Percentiles rank a stretch among this genome's conserved stretches.
Conservation (phyloP, 2,888 invertebrate species). For the Coleophora deauratella region DNA sequence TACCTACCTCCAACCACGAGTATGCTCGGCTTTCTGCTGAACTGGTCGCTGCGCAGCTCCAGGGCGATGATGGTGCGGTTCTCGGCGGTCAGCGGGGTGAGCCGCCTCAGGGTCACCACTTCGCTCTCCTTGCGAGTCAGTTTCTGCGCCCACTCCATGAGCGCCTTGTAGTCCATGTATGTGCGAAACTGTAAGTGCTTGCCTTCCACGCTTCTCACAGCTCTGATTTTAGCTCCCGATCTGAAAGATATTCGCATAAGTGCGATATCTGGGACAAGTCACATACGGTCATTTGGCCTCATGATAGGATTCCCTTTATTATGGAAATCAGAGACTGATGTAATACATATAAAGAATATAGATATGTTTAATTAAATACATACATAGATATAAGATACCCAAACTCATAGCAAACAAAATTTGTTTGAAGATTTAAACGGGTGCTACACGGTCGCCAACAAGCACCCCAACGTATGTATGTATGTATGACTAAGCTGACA, state of each 20-base stretch:
- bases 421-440: too few species aligned
- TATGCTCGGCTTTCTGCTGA: slow-evolving; percentile 56
- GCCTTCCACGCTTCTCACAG: slow-evolving; percentile 29
- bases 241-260: slow-evolving; percentile 22
- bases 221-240: slow-evolving; percentile 53
- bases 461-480: too few species aligned
- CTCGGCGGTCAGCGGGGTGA: slow-evolving; percentile 37
- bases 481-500: too few species aligned
- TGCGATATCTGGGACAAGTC: too few species aligned
- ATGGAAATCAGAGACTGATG: too few species aligned
- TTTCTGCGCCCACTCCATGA: slow-evolving; percentile 23
- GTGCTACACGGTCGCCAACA: too few species aligned
- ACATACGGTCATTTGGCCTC: too few species aligned
- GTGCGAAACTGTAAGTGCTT: slow-evolving; percentile 23
- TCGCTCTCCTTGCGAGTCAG: slow-evolving; percentile 38
- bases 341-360: not conserved
- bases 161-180: slow-evolving; percentile 31
- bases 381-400: too few species aligned
- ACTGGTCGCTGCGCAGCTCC: slow-evolving; percentile 51
- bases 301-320: too few species aligned
- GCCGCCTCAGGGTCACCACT: slow-evolving; percentile 29
- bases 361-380: too few species aligned
- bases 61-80: slow-evolving; percentile 48
- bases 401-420: slow-evolving; percentile 1
- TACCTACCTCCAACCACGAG: slow-evolving; percentile 50